Percentiles rank a stretch among this genome's conserved stretches.
Evolutionary conservation across 1,140 invertebrate species (phyloP).

Genomic region (Cephus cinctus): DNA sequence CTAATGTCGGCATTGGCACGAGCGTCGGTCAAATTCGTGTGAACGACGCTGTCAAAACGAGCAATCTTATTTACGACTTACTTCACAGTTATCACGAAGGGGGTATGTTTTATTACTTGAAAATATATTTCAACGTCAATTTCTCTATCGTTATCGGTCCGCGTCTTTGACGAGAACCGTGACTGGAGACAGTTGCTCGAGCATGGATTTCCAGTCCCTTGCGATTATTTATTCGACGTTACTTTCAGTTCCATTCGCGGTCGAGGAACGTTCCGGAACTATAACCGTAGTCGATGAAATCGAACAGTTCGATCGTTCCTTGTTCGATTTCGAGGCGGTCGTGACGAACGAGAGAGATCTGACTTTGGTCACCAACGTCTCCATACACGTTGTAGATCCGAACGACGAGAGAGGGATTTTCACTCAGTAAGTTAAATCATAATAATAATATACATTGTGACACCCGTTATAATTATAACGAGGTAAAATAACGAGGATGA

Average conservation of each 20-base stretch:
- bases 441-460: background rate
- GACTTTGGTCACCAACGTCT: conserved; percentile 75
- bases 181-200: too few relatives aligned
- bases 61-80: conserved; percentile 72
- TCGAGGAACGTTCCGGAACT: conserved; percentile 84
- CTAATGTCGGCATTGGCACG: conserved; percentile 77
- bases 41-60: conserved; percentile 67
- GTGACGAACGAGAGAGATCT: conserved; percentile 68
- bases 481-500: too few relatives aligned
- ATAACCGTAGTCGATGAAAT: conserved; percentile 81
- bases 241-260: conserved; percentile 80
- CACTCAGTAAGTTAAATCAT: conserved; percentile 63
- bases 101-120: conserved; percentile 52
- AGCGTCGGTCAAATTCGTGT: conserved; percentile 83
- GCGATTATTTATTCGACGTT: conserved; percentile 15
- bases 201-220: too few relatives aligned
- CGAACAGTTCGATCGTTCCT: conserved; percentile 64
- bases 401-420: conserved; percentile 67
- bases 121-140: background rate
- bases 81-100: conserved; percentile 80
- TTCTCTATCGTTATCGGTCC: too few relatives aligned
- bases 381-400: conserved; percentile 78
- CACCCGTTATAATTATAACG: background rate
- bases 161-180: too few relatives aligned
- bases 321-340: conserved; percentile 81